Percentiles rank a stretch among this genome's conserved stretches.
These are phyloP conservation scores for Oscheius sp. DNA, from an alignment of 1,140 invertebrate genomes.

Conservation along the genomic window DNA sequence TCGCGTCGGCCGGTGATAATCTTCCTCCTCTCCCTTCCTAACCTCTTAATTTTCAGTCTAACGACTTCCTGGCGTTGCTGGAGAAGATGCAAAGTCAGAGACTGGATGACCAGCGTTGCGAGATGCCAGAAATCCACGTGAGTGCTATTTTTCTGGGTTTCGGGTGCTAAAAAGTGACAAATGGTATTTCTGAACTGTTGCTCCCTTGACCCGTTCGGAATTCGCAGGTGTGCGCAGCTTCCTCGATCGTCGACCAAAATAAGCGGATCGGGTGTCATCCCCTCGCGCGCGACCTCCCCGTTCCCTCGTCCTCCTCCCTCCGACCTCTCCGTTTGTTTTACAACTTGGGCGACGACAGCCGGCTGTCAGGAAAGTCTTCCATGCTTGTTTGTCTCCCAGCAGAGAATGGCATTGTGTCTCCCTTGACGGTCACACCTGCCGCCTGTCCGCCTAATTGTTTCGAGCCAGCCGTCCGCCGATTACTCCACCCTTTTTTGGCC, in stretches of 20 bases:
- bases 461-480: too few relatives aligned
- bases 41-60: slow-evolving; percentile 42
- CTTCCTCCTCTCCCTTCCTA: not conserved
- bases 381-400: not conserved
- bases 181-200: too few relatives aligned
- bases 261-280: slow-evolving; percentile 1
- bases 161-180: too few relatives aligned
- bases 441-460: too few relatives aligned
- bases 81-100: slow-evolving; percentile 84
- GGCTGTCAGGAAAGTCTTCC: not conserved
- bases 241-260: too few relatives aligned
- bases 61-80: slow-evolving; percentile 74
- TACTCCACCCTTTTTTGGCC: too few relatives aligned
- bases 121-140: slow-evolving; percentile 68
- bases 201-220: too few relatives aligned
- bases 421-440: not conserved
- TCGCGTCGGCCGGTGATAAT: too few relatives aligned
- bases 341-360: not conserved
- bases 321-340: not conserved
- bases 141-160: slow-evolving; percentile 1
- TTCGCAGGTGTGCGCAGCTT: too few relatives aligned
- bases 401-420: not conserved
- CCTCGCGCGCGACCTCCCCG: not conserved
- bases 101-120: slow-evolving; percentile 88
- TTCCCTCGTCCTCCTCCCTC: not conserved